Conservation (phyloP, 2,113 vertebrate genomes). For the Toxotes jaculatrix region DNA sequence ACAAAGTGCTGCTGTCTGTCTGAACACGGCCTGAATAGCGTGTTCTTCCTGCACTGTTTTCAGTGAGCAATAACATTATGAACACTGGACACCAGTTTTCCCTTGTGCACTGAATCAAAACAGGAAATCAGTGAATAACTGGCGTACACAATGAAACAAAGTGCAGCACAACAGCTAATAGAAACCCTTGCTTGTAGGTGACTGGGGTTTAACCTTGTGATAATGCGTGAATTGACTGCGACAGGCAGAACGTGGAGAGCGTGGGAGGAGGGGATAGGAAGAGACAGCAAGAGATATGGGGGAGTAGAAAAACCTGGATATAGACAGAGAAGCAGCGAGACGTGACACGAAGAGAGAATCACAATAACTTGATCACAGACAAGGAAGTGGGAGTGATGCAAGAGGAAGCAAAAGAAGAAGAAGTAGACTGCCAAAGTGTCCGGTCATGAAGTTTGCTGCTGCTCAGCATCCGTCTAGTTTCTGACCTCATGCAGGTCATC, state of each 20-base stretch:
- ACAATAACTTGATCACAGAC: constrained; percentile 25
- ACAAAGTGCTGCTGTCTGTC: no score
- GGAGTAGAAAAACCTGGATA: constrained; percentile 13
- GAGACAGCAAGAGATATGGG: not conserved
- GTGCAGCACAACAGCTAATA: not conserved
- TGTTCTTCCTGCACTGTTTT: no score
- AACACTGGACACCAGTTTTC: not conserved
- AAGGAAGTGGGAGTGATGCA: constrained; percentile 40
- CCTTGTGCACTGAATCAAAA: not conserved
- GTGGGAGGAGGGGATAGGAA: constrained; percentile 40
- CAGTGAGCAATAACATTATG: no score
- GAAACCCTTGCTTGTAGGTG: constrained; percentile 29
- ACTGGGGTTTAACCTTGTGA: constrained; percentile 55
- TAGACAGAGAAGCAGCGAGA: constrained; percentile 19
- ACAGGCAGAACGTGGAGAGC: constrained; percentile 36
- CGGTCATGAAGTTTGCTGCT: constrained; percentile 9
- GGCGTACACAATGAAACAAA: constrained; percentile 11
- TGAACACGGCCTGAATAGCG: not conserved
- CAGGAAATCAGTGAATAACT: not conserved
- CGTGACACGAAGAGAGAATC: constrained; percentile 32
- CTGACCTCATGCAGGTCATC: constrained; percentile 10
- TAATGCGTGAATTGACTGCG: constrained; percentile 53
- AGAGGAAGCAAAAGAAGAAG: not conserved
- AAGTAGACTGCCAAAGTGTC: constrained; percentile 11
- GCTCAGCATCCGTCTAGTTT: constrained; percentile 4